These are phyloP conservation scores for Octonoba sinensis DNA, from an alignment of 2,888 invertebrate genomes.

Conservation along the genomic window DNA sequence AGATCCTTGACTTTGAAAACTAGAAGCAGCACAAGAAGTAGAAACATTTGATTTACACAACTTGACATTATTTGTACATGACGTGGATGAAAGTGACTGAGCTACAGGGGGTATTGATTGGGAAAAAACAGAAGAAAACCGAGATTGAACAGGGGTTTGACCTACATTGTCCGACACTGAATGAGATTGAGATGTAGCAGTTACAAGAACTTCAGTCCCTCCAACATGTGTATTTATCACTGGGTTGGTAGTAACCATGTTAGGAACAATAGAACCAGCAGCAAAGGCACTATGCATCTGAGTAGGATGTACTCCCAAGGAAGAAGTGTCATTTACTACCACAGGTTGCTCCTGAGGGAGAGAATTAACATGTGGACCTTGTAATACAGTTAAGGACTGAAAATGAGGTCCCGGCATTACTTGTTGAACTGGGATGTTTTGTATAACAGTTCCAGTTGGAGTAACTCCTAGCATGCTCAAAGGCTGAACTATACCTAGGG, in stretches of 20 bases:
- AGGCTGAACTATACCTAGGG: slow-evolving; percentile 66
- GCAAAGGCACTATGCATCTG: slow-evolving; percentile 65
- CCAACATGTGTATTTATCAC: slow-evolving; percentile 61
- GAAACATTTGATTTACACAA: slow-evolving; percentile 24
- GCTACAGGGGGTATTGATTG: slow-evolving; percentile 54
- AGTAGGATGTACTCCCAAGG: slow-evolving; percentile 60
- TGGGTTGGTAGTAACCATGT: slow-evolving; percentile 61
- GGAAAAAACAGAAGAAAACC: slow-evolving; percentile 44
- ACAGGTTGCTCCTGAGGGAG: slow-evolving; percentile 64
- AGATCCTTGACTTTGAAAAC: slow-evolving; percentile 15
- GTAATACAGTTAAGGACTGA: slow-evolving; percentile 64
- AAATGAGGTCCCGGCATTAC: slow-evolving; percentile 64
- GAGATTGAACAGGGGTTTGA: slow-evolving; percentile 23
- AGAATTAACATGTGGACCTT: slow-evolving; percentile 63
- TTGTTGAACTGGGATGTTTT: slow-evolving; percentile 67
- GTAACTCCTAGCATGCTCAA: slow-evolving; percentile 66
- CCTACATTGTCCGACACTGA: slow-evolving; percentile 23
- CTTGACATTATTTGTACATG: slow-evolving; percentile 37
- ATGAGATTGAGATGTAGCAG: slow-evolving; percentile 49
- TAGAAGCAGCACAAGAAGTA: slow-evolving; percentile 9
- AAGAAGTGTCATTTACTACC: slow-evolving; percentile 63
- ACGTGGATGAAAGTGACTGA: slow-evolving; percentile 56
- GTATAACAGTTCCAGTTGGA: slow-evolving; percentile 64
- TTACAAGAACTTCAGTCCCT: slow-evolving; percentile 58
- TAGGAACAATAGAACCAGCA: slow-evolving; percentile 65